A percentile compares a stretch with the other conserved stretches of the same genome.
Conservation (phyloP, 1,140 invertebrate genomes). For the Octopus sinensis region DNA sequence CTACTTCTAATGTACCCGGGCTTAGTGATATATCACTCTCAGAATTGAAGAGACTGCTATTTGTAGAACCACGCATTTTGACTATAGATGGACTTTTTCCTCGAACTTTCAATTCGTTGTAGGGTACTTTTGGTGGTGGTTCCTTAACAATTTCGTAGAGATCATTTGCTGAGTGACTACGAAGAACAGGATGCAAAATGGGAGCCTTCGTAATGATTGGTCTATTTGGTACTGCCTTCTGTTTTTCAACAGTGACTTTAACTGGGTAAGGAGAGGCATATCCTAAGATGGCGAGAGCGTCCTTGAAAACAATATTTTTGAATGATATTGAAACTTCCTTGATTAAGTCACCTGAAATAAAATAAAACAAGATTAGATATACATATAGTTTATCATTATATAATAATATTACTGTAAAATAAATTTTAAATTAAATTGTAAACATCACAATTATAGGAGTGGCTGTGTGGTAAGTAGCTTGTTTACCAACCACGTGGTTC, state of each 20-base stretch:
- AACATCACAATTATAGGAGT: background rate
- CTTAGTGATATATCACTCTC: no score
- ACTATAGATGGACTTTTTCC: slow-evolving; percentile 1
- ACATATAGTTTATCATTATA: slow-evolving; percentile 9
- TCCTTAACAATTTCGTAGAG: slow-evolving; percentile 42
- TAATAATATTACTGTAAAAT: background rate
- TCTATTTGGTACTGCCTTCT: slow-evolving; percentile 21
- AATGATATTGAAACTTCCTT: slow-evolving; percentile 81
- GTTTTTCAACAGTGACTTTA: slow-evolving; percentile 43
- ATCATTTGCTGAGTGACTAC: slow-evolving; percentile 69
- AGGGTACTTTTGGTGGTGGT: slow-evolving; percentile 33
- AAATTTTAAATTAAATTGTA: background rate
- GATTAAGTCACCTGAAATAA: slow-evolving; percentile 77
- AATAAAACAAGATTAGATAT: slow-evolving; percentile 18
- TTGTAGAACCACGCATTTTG: no score
- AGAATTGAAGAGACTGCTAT: no score
- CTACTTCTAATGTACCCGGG: no score
- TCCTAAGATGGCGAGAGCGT: slow-evolving; percentile 82
- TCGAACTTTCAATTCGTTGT: slow-evolving; percentile 40
- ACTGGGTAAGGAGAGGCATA: slow-evolving; percentile 90
- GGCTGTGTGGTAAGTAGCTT: background rate
- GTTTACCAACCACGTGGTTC: background rate
- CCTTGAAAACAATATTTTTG: slow-evolving; percentile 83
- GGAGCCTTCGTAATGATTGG: slow-evolving; percentile 15
- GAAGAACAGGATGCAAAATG: slow-evolving; percentile 64